phyloP scores from a whole-genome alignment of 2,113 vertebrate species.

The Tachuris rubrigastra region DNA sequence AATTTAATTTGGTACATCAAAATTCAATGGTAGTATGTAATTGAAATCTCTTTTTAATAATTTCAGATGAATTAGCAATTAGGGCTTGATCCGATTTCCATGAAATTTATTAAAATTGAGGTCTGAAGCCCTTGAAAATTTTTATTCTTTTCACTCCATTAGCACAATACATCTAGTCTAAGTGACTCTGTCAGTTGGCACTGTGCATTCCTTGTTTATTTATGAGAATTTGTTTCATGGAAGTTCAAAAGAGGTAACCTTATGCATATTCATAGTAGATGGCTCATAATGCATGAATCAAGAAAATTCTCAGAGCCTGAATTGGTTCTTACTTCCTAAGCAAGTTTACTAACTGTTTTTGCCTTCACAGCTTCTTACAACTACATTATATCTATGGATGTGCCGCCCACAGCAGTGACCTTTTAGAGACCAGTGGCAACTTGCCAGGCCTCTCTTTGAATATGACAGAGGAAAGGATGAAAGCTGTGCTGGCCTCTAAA shows the following conservation, averaged over 20 bases:
- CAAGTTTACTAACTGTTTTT: constrained; percentile 8
- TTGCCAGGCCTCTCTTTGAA: constrained; percentile 3
- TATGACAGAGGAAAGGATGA: constrained; percentile 9
- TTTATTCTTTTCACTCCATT: constrained; percentile 83
- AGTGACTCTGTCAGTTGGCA: constrained; percentile 80
- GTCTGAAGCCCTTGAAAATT: constrained; percentile 81
- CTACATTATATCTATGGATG: neutral
- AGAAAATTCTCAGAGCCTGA: constrained; percentile 62
- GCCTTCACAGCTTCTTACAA: neutral
- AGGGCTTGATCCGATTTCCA: constrained; percentile 90
- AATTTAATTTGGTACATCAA: constrained; percentile 92
- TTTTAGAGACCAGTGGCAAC: neutral
- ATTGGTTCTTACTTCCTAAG: constrained; percentile 39
- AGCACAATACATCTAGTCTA: constrained; percentile 77
- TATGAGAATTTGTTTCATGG: constrained; percentile 84
- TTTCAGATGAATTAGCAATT: constrained; percentile 99
- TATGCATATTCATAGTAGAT: constrained; percentile 79
- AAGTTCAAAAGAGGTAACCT: constrained; percentile 82
- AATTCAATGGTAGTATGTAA: constrained; percentile 89
- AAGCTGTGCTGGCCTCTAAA: neutral
- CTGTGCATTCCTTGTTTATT: constrained; percentile 81
- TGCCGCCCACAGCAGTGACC: neutral
- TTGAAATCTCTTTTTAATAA: constrained; percentile 99
- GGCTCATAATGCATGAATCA: constrained; percentile 75
- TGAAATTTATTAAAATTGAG: constrained; percentile 93